These are phyloP conservation scores for Plotosus lineatus DNA, from an alignment of 2,113 vertebrate genomes.

Conservation along the genomic window DNA sequence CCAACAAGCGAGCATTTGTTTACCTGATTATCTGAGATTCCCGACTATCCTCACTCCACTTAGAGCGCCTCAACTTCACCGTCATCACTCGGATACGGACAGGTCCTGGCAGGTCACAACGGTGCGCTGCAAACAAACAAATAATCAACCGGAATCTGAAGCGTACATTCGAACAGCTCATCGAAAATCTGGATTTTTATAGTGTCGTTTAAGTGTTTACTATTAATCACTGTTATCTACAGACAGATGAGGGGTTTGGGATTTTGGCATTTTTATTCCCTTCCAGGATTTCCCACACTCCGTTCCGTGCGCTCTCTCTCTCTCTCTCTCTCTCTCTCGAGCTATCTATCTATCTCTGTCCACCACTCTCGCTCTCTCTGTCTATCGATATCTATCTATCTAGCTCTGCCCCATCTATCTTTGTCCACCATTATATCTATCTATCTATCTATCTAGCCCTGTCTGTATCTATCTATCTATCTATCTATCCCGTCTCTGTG, in stretches of 20 bases:
- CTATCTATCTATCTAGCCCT: no score
- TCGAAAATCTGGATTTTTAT: no score
- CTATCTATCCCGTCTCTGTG: no score
- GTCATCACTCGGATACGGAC: constrained; percentile 64
- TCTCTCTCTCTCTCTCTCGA: no score
- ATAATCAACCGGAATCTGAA: not conserved
- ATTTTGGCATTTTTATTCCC: constrained; percentile 10
- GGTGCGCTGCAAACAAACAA: not conserved
- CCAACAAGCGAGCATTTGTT: constrained; percentile 70
- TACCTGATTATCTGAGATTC: constrained; percentile 78
- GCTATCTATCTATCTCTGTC: no score
- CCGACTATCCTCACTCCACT: constrained; percentile 77
- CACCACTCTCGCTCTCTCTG: no score
- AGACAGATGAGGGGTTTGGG: not conserved
- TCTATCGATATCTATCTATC: no score
- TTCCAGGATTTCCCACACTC: constrained; percentile 44
- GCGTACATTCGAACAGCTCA: no score
- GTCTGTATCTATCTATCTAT: no score
- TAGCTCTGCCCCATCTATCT: no score
- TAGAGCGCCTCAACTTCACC: constrained; percentile 73
- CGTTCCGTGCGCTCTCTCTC: constrained; percentile 26
- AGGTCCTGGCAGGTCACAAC: constrained; percentile 40
- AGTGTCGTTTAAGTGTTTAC: no score
- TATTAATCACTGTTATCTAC: not conserved
- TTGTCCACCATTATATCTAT: no score